These are phyloP conservation scores for Mamestra brassicae DNA, from an alignment of 2,888 invertebrate genomes.

Conservation along the genomic window DNA sequence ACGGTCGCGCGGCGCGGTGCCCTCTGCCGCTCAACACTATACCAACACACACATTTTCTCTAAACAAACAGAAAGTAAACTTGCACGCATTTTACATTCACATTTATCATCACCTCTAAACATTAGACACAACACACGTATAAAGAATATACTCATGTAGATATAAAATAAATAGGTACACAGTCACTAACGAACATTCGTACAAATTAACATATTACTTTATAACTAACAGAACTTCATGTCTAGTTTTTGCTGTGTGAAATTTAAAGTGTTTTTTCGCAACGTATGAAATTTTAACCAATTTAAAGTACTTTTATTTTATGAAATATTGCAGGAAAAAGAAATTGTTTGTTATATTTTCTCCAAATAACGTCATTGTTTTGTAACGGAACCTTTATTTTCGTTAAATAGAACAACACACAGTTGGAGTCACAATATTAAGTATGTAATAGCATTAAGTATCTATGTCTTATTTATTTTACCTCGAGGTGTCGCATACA, in stretches of 20 bases:
- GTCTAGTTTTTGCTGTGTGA: conserved; percentile 32
- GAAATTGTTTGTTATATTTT: background rate
- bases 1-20: conserved; percentile 60
- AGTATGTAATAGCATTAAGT: conserved; percentile 22
- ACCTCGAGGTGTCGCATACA: conserved; percentile 55
- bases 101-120: conserved; percentile 38
- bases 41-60: conserved; percentile 39
- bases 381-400: background rate
- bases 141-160: background rate
- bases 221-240: conserved; percentile 32
- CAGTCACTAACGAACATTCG: conserved; percentile 18
- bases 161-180: conserved; percentile 15
- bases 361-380: background rate
- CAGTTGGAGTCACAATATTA: conserved; percentile 3
- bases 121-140: conserved; percentile 20
- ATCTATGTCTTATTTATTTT: conserved; percentile 44
- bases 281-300: conserved; percentile 2
- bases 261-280: conserved; percentile 40
- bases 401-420: background rate
- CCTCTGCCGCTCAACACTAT: conserved; percentile 44
- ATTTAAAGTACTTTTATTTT: background rate
- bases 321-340: background rate
- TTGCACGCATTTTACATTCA: conserved; percentile 41
- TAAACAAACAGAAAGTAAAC: conserved; percentile 54
- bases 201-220: conserved; percentile 43